Evolutionary conservation across 53 echinoderm and acorn worm genomes (phyloP).

Genomic region (Apostichopus leukothele): DNA sequence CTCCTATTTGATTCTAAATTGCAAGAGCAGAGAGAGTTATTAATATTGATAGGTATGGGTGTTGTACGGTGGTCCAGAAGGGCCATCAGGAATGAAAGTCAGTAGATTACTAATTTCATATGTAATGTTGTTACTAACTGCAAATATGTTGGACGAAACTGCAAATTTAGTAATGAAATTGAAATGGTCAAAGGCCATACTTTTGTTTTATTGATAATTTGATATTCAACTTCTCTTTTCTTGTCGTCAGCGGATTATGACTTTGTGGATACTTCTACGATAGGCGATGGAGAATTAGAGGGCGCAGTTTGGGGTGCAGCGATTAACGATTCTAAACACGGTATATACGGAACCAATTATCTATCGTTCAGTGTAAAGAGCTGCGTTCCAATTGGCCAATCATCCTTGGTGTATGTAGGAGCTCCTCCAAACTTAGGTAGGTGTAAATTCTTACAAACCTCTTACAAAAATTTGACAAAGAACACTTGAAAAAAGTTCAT

Average conservation of each 20-base stretch:
- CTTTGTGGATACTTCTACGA: not conserved
- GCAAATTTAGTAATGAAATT: too few species aligned
- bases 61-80: not conserved
- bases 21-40: too few species aligned
- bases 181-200: too few species aligned
- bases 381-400: slow-evolving; percentile 28
- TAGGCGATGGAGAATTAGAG: not conserved
- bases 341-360: slow-evolving; percentile 13
- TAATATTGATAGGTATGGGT: not conserved
- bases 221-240: not conserved
- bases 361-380: slow-evolving; percentile 7
- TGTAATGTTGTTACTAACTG: too few species aligned
- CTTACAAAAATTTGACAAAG: too few species aligned
- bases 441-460: not conserved
- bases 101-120: too few species aligned
- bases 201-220: too few species aligned
- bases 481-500: too few species aligned
- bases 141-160: too few species aligned
- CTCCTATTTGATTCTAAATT: too few species aligned
- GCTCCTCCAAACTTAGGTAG: slow-evolving; percentile 17
- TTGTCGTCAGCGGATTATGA: not conserved
- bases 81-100: not conserved
- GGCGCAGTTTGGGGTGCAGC: not conserved
- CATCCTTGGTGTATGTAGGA: slow-evolving; percentile 7
- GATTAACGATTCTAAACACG: slow-evolving; percentile 28